Conservation (phyloP, 2,888 invertebrate species). For the Lycophotia porphyrea region DNA sequence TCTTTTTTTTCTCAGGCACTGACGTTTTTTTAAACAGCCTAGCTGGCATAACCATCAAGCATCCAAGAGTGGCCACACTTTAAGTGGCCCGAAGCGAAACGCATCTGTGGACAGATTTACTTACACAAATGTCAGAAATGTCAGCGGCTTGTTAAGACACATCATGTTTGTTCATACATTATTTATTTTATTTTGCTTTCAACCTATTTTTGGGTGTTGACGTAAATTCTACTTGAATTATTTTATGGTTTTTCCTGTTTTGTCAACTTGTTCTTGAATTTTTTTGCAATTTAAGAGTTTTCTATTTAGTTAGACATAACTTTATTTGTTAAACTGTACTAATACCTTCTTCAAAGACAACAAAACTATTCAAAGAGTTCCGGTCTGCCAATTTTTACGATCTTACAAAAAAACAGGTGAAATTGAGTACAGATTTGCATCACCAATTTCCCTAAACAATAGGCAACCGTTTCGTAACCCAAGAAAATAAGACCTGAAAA, state of each 20-base stretch:
- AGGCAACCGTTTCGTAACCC: slow-evolving; percentile 39
- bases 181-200: slow-evolving; percentile 23
- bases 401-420: slow-evolving; percentile 4
- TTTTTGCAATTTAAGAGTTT: neutral
- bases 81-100: slow-evolving; percentile 59
- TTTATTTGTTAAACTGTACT: slow-evolving; percentile 1
- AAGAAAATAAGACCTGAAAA: slow-evolving; percentile 43
- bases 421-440: slow-evolving; percentile 1
- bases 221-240: slow-evolving; percentile 1
- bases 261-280: no score
- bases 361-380: neutral
- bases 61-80: slow-evolving; percentile 26
- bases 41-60: slow-evolving; percentile 27
- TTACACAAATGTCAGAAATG: slow-evolving; percentile 60
- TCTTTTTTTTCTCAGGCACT: slow-evolving; percentile 20
- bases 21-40: slow-evolving; percentile 31
- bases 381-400: neutral
- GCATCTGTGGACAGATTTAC: slow-evolving; percentile 65
- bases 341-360: neutral
- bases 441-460: slow-evolving; percentile 44
- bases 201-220: slow-evolving; percentile 25
- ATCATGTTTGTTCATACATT: slow-evolving; percentile 42
- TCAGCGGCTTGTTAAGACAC: slow-evolving; percentile 62
- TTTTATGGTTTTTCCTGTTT: neutral
- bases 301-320: slow-evolving; percentile 7